phyloP scores from a whole-genome alignment of 2,888 invertebrate genomes.

The Allophyes oxyacanthae region DNA sequence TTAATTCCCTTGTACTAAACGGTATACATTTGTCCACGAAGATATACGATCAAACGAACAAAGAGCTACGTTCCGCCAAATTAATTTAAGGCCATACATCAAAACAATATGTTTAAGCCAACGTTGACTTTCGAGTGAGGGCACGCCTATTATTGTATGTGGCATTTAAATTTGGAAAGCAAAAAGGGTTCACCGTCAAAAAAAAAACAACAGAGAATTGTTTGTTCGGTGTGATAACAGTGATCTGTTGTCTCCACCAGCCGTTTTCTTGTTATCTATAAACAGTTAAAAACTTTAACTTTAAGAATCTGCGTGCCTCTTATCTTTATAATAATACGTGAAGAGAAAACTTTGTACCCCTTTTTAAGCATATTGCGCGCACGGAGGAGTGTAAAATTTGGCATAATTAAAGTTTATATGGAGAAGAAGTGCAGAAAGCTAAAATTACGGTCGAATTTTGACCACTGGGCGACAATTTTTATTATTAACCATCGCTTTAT shows the following conservation, averaged over 20 bases:
- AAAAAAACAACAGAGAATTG: constrained; percentile 12
- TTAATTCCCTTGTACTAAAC: constrained; percentile 53
- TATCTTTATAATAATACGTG: no score
- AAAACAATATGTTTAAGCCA: constrained; percentile 57
- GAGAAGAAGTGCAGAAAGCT: no score
- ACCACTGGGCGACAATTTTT: no score
- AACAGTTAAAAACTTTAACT: no score
- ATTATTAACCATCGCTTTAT: no score
- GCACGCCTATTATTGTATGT: constrained; percentile 41
- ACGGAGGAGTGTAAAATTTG: no score
- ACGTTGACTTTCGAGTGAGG: constrained; percentile 46
- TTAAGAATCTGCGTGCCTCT: no score
- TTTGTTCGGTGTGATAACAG: constrained; percentile 11
- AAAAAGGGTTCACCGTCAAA: constrained; percentile 14
- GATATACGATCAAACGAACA: constrained; percentile 58
- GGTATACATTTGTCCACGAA: constrained; percentile 54
- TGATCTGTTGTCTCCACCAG: neutral
- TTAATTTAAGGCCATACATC: constrained; percentile 59
- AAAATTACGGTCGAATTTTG: no score
- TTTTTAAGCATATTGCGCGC: no score
- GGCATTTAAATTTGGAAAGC: constrained; percentile 43
- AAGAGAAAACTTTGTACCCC: no score
- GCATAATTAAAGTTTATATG: no score
- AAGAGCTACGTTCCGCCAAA: constrained; percentile 55
- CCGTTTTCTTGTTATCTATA: no score